Evolutionary conservation across 2,797 vertebrate genomes (phyloP).

Genomic region (Cryptoblepharus egeriae): DNA sequence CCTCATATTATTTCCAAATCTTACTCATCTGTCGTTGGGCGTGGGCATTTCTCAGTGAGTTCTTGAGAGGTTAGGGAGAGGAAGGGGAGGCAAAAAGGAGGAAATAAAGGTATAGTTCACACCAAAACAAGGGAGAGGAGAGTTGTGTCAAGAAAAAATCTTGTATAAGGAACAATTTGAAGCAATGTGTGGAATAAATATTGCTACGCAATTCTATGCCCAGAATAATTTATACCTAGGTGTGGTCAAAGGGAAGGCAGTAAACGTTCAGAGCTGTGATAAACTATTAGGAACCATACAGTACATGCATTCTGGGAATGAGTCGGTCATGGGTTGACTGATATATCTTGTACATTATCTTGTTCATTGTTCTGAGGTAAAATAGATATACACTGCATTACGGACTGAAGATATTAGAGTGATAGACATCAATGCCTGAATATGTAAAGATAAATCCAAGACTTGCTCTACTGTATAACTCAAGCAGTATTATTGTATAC

Average conservation of each 20-base stretch:
- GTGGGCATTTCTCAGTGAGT: constrained; percentile 51
- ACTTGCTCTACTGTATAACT: no score
- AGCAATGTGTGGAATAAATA: background rate
- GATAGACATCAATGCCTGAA: constrained; percentile 12
- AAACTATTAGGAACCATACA: background rate
- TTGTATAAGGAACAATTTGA: constrained; percentile 40
- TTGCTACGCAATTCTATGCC: background rate
- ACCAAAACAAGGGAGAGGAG: constrained; percentile 27
- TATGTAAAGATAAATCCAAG: background rate
- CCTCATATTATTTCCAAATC: constrained; percentile 64
- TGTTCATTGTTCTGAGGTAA: background rate
- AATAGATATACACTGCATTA: background rate
- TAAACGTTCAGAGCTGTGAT: constrained; percentile 3
- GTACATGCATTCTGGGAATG: background rate
- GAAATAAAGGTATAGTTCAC: constrained; percentile 38
- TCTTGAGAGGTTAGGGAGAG: constrained; percentile 52
- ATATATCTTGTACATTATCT: background rate
- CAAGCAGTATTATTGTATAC: no score
- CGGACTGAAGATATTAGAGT: background rate
- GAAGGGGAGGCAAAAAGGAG: constrained; percentile 10
- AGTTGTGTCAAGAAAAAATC: constrained; percentile 29
- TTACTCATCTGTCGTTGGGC: constrained; percentile 65
- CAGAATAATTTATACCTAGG: background rate
- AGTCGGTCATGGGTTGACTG: background rate
- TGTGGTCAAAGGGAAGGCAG: background rate